phyloP scores from a whole-genome alignment of 2,797 vertebrate species.

The Mus caroli region DNA sequence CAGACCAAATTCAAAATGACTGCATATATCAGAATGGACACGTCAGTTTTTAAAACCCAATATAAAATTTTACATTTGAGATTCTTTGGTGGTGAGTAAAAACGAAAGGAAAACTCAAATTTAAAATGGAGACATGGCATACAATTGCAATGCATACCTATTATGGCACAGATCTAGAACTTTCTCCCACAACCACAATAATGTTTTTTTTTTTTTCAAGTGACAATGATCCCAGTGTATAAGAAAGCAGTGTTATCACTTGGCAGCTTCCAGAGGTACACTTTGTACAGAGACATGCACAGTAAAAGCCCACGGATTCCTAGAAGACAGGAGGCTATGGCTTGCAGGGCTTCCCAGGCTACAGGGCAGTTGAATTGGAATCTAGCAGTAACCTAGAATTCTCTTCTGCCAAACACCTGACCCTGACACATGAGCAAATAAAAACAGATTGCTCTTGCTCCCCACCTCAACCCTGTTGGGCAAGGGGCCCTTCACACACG shows the following conservation, averaged over 20 bases:
- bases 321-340: not conserved
- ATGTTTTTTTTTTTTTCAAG: not conserved
- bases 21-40: not conserved
- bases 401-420: slow-evolving; percentile 29
- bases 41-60: slow-evolving; percentile 40
- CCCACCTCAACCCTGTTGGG: slow-evolving; percentile 68
- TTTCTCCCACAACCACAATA: slow-evolving; percentile 51
- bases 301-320: not conserved
- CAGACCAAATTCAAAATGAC: slow-evolving; percentile 66
- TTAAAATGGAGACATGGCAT: not conserved
- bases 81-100: slow-evolving; percentile 63
- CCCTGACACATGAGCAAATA: not conserved
- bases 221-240: slow-evolving; percentile 57
- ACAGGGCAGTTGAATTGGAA: not conserved
- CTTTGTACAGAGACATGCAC: not conserved
- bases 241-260: slow-evolving; percentile 19
- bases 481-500: slow-evolving; percentile 81
- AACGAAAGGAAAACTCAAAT: not conserved
- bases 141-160: slow-evolving; percentile 39
- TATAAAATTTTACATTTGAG: slow-evolving; percentile 53
- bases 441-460: slow-evolving; percentile 34
- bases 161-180: slow-evolving; percentile 36
- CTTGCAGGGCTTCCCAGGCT: not conserved
- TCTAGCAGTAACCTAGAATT: not conserved
- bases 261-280: not conserved